phyloP scores from a whole-genome alignment of 2,113 vertebrate genomes.

The Atherinomorus stipes region DNA sequence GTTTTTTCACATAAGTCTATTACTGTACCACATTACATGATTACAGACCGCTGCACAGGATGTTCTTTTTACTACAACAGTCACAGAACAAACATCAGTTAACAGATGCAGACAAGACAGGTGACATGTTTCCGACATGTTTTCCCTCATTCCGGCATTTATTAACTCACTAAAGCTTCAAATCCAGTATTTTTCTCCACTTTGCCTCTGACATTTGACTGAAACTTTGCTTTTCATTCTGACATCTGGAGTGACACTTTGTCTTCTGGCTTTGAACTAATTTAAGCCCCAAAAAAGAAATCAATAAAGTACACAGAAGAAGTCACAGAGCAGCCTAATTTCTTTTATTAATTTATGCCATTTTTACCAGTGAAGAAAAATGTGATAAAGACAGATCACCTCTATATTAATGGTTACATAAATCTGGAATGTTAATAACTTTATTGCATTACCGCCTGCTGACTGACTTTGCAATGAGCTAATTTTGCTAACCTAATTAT shows the following conservation, averaged over 20 bases:
- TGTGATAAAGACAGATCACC: conserved; percentile 70
- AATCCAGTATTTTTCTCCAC: background rate
- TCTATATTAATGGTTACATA: conserved; percentile 75
- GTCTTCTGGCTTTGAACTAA: conserved; percentile 23
- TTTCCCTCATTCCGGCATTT: background rate
- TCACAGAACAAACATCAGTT: background rate
- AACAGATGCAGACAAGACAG: background rate
- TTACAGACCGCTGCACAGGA: background rate
- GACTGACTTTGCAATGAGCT: conserved; percentile 83
- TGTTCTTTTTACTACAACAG: conserved; percentile 9
- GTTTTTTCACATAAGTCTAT: background rate
- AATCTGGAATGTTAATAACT: conserved; percentile 86
- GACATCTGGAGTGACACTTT: conserved; percentile 9
- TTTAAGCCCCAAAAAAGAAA: background rate
- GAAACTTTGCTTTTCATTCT: conserved; percentile 12
- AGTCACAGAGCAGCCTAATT: conserved; percentile 43
- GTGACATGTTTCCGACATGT: conserved; percentile 12
- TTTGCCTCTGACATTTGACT: background rate
- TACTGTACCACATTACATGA: background rate
- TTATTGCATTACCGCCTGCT: conserved; percentile 82
- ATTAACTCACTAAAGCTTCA: background rate
- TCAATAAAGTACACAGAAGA: conserved; percentile 33
- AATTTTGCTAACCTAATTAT: conserved; percentile 87
- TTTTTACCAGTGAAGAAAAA: conserved; percentile 64
- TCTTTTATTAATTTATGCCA: conserved; percentile 60